These are phyloP conservation scores for Salvelinus namaycush DNA, from an alignment of 2,113 vertebrate species.

Conservation along the genomic window DNA sequence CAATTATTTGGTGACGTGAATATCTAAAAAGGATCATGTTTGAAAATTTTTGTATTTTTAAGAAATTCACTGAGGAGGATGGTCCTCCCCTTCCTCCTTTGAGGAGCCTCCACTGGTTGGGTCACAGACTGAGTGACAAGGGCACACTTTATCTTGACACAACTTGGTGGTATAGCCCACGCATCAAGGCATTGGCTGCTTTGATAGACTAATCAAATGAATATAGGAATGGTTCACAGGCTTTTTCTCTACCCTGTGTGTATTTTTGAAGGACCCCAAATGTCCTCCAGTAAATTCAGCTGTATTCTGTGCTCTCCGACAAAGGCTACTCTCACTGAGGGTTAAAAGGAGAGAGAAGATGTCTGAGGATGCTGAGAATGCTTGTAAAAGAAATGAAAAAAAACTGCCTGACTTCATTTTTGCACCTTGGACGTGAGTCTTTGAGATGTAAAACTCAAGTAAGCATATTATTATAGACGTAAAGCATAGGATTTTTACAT, in stretches of 20 bases:
- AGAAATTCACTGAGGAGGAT: too few relatives aligned
- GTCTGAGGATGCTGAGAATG: too few relatives aligned
- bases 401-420: too few relatives aligned
- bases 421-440: neutral
- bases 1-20: too few relatives aligned
- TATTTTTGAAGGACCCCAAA: neutral
- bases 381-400: neutral
- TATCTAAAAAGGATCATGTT: too few relatives aligned
- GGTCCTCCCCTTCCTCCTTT: too few relatives aligned
- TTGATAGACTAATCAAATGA: constrained; percentile 1
- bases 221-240: neutral
- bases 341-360: neutral
- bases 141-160: constrained; percentile 27
- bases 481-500: constrained; percentile 15
- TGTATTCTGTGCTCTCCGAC: neutral
- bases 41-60: too few relatives aligned
- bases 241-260: neutral
- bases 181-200: neutral
- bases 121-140: constrained; percentile 29
- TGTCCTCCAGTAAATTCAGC: neutral
- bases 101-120: neutral
- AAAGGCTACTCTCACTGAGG: neutral
- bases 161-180: constrained; percentile 11
- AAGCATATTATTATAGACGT: constrained; percentile 24
- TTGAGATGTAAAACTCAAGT: constrained; percentile 32